Evolutionary conservation across 2,888 invertebrate species (phyloP).

Genomic region (Fragum whitleyi): DNA sequence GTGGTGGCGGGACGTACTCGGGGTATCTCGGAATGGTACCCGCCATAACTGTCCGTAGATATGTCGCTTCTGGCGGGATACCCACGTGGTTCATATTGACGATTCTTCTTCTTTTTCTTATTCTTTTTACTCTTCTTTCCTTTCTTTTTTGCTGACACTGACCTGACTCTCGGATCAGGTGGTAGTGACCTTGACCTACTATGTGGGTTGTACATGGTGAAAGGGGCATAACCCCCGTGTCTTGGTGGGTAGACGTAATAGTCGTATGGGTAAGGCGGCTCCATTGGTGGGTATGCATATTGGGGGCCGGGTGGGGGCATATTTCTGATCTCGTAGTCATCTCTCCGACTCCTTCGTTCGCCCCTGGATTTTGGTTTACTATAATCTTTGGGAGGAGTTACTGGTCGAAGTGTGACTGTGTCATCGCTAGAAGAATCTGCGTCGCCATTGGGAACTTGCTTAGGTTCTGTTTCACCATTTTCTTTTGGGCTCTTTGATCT

Average conservation of each 20-base stretch:
- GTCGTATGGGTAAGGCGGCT: conserved; percentile 49
- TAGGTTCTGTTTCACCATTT: conserved; percentile 43
- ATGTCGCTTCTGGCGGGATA: conserved; percentile 53
- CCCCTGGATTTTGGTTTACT: conserved; percentile 58
- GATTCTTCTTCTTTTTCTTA: conserved; percentile 57
- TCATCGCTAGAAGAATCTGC: conserved; percentile 67
- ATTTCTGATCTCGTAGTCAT: conserved; percentile 65
- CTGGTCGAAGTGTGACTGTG: conserved; percentile 68
- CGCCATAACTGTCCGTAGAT: conserved; percentile 68
- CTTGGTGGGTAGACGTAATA: conserved; percentile 68
- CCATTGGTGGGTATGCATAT: not conserved
- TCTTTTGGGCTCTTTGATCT: conserved; percentile 52
- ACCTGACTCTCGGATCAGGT: conserved; percentile 59
- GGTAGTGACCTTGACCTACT: conserved; percentile 57
- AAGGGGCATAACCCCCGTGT: conserved; percentile 66
- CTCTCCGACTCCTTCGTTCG: conserved; percentile 68
- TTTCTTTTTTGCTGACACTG: conserved; percentile 68
- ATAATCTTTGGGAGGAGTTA: conserved; percentile 80
- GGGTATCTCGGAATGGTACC: conserved; percentile 75
- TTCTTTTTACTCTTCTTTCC: conserved; percentile 68
- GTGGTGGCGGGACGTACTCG: conserved; percentile 31
- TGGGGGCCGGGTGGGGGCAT: not conserved
- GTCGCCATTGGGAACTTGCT: conserved; percentile 54
- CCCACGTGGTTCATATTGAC: not conserved
- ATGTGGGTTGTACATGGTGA: conserved; percentile 62